Conservation (phyloP, 2,113 vertebrate species). For the Megaceryle torquata region DNA sequence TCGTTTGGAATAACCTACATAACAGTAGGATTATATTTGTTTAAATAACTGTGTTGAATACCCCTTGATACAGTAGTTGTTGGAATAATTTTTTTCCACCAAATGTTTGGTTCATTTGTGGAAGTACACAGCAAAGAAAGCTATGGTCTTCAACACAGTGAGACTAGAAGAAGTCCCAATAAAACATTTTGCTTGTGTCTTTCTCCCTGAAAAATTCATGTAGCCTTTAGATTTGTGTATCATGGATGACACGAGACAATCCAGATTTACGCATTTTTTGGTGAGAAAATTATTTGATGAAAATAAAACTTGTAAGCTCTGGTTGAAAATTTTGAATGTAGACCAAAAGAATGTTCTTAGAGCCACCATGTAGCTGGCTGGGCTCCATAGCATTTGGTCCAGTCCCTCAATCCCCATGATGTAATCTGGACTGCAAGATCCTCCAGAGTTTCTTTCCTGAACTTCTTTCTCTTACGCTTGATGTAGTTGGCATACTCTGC, state of each 20-base stretch:
- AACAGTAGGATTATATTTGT: background rate
- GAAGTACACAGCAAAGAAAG: background rate
- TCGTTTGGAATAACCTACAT: background rate
- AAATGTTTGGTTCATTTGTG: background rate
- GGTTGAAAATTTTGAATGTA: background rate
- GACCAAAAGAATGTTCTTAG: background rate
- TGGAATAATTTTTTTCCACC: background rate
- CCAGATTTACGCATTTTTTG: background rate
- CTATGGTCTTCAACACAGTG: background rate
- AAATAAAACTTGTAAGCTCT: background rate
- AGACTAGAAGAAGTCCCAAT: background rate
- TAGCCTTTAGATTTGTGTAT: background rate
- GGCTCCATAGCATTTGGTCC: background rate
- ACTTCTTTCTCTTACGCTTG: constrained; percentile 21
- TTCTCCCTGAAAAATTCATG: background rate
- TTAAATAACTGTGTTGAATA: background rate
- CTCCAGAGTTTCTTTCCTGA: constrained; percentile 29
- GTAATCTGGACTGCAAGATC: background rate
- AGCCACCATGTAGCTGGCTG: background rate
- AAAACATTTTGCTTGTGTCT: background rate
- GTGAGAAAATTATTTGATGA: background rate
- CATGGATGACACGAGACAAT: background rate
- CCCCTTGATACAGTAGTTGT: background rate
- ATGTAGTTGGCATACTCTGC: constrained; percentile 17
- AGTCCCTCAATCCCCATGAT: background rate